Base-by-base conservation (phyloP, 2,888 invertebrate species). In the Acronicta psi region DNA sequence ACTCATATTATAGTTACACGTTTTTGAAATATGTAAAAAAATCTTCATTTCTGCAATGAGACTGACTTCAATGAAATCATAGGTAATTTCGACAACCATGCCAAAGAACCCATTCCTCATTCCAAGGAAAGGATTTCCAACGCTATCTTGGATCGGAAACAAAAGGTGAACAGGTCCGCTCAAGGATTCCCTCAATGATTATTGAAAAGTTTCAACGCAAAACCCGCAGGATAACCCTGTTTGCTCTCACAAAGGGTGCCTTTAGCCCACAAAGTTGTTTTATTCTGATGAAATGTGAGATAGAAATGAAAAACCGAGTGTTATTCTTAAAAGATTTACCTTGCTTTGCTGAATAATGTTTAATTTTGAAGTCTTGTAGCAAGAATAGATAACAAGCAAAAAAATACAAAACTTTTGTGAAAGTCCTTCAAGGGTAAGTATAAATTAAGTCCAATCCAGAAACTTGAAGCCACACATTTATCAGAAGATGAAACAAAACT, bases 101-200 rank as follows among this genome's bases (percentile, higher is more conserved):
- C 41, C 36, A 17, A 17, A 11, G 5, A 46, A 38, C 5, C 14
- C n/a, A 2, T 56, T 60, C 53, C 36, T 23, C 25, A n/a, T n/a
- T n/a, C n/a, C n/a, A 38, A 34, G 51, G 60, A 73, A 75, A 56
- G 52, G 49, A 65, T 59, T 70, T 46, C 40, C 40, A 44, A 53
- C 52, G 45, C 57, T 54, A 73, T 56, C 59, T 69, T 61, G 54
- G 59, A 75, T 65, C 61, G 55, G 69, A 70, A 83, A 83, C 80
- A 78, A 82, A 82, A 82, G 77, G 79, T 79, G 76, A 80, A 73
- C 70, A 71, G 73, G 82, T 82, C 80, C 75, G 82, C 71, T 85
- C 80, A 85, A 88, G 89, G 87, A 89, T 89, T 89, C 75, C 73
- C 80, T 81, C 81, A 87, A 91, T 89, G 90, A 88, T 90, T 88